These are phyloP conservation scores for Globia sparganii DNA, from an alignment of 2,888 invertebrate genomes.

Conservation along the genomic window DNA sequence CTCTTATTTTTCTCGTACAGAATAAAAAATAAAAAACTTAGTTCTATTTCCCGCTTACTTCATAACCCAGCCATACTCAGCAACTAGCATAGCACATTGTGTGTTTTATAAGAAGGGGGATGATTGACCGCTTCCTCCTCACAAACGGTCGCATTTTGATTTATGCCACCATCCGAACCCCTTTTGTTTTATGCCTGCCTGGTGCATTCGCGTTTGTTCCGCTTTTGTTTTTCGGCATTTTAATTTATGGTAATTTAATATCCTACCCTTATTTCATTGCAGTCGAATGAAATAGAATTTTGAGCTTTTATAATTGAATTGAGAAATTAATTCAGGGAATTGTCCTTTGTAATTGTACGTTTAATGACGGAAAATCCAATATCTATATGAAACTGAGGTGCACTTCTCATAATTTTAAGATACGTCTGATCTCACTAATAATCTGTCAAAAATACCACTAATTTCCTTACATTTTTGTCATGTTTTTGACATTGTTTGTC, in stretches of 20 bases:
- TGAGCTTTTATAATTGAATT: slow-evolving; percentile 33
- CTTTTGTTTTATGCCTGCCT: slow-evolving; percentile 78
- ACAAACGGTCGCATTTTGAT: slow-evolving; percentile 83
- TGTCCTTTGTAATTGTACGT: slow-evolving; percentile 10
- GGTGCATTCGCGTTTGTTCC: slow-evolving; percentile 71
- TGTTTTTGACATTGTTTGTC: too few species aligned
- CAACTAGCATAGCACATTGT: slow-evolving; percentile 73
- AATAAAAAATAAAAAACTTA: neutral
- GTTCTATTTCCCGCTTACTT: slow-evolving; percentile 43
- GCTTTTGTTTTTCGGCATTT: slow-evolving; percentile 70
- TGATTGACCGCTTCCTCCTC: slow-evolving; percentile 88
- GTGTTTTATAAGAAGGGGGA: slow-evolving; percentile 81
- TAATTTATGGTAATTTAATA: slow-evolving; percentile 79
- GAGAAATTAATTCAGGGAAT: neutral
- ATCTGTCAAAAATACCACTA: too few species aligned
- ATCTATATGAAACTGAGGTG: neutral
- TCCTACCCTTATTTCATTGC: slow-evolving; percentile 52
- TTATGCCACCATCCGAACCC: slow-evolving; percentile 73
- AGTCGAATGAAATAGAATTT: slow-evolving; percentile 42
- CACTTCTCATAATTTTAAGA: too few species aligned
- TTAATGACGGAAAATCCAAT: neutral
- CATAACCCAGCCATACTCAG: slow-evolving; percentile 60
- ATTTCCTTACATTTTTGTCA: too few species aligned
- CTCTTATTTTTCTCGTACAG: neutral
- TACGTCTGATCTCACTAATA: too few species aligned